Percentiles rank a stretch among this genome's conserved stretches.
These are phyloP conservation scores for Spodoptera litura DNA, from an alignment of 1,140 invertebrate genomes.

Conservation along the genomic window DNA sequence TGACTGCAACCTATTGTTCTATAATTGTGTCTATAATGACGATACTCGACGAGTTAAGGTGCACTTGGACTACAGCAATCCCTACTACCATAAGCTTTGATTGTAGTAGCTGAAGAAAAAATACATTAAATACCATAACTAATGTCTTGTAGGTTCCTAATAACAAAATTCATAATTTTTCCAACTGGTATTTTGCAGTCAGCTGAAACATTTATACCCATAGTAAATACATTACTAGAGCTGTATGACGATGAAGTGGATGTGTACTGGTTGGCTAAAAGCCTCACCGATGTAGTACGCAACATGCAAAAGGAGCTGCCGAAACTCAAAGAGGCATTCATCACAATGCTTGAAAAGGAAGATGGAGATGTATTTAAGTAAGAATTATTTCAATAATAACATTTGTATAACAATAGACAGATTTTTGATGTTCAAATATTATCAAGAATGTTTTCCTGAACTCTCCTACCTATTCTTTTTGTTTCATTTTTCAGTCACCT, in stretches of 20 bases:
- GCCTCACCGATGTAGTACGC: slow-evolving; percentile 89
- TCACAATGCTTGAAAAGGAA: slow-evolving; percentile 90
- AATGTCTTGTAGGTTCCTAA: too few relatives aligned
- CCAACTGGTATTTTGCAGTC: slow-evolving; percentile 67
- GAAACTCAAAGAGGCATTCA: slow-evolving; percentile 89
- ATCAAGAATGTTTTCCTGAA: too few relatives aligned
- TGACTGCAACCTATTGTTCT: too few relatives aligned
- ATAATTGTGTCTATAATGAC: too few relatives aligned
- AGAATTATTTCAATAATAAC: slow-evolving; percentile 35
- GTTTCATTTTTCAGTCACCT: slow-evolving; percentile 84
- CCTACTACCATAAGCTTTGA: too few relatives aligned
- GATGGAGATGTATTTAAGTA: slow-evolving; percentile 89
- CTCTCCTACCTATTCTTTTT: background rate
- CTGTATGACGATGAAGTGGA: slow-evolving; percentile 91
- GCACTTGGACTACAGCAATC: too few relatives aligned
- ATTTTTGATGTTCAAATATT: too few relatives aligned
- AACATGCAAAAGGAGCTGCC: slow-evolving; percentile 88
- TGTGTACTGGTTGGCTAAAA: slow-evolving; percentile 92
- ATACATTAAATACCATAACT: too few relatives aligned
- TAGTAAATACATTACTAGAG: slow-evolving; percentile 90
- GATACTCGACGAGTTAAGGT: too few relatives aligned
- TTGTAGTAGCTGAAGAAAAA: too few relatives aligned
- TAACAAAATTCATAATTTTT: slow-evolving; percentile 24
- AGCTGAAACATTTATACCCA: slow-evolving; percentile 87
- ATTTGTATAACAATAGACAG: background rate